Base-by-base conservation (phyloP, 1,140 invertebrate genomes). In the Drosophila saltans region DNA sequence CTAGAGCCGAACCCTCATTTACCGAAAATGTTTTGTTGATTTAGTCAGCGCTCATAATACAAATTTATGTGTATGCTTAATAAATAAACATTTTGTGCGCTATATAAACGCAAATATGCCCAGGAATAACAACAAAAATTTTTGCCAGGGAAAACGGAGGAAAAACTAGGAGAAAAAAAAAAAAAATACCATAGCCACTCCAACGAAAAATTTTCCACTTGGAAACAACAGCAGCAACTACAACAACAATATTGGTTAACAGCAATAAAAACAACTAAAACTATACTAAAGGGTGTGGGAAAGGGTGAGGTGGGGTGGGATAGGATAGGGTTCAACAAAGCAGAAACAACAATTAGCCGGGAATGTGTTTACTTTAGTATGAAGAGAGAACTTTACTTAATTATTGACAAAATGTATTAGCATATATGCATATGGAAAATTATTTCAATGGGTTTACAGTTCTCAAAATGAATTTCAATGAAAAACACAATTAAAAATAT, bases 51-150 rank as follows among this genome's bases (percentile, higher is more conserved):
- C 66, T 76, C 73, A 79, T 86, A 85, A 85, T 86, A 86, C 82
- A 79, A 86, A 81, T 78, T 75, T 85, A 81, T 85, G 71, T 86
- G 78, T 81, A 62, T 86, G 78, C 79, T 75, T 67, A 69, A 86
- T 72, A 85, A 84, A 86, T 81, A 86, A 81, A 86, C 79, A 86
- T 81, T 84, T 85, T 84, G 67, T 85, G 45, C 79, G 71, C 82
- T 70, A 81, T 39, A 78, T 71, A 84, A 78, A 85, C 79, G 62
- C 72, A 82, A 88, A 85, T 88, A 88, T 78, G 57, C 75, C 64
- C 64, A 72, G 45, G 57, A 59, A 59, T 59, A 59, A 59, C 57
- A 59, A 59, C 57, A 59, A 52, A 59, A 52, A 52, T 52, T 52
- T 52, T 52, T 52, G 45, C 45, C 21, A 52, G 45, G 45, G 2